Conservation (phyloP, 2,113 vertebrate species). For the Phrynosoma platyrhinos region DNA sequence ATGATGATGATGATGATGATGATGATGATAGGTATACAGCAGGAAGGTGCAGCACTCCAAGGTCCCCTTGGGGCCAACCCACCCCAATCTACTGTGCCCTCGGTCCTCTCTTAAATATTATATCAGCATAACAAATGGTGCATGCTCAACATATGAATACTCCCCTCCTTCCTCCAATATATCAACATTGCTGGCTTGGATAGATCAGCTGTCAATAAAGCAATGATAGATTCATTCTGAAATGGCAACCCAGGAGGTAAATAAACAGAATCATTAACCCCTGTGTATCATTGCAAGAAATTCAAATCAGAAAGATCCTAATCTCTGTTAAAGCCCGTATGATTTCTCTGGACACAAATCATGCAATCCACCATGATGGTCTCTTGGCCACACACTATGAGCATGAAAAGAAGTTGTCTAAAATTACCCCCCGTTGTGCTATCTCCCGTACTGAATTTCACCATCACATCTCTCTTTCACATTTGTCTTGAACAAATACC, state of each 20-base stretch:
- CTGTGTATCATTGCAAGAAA: conserved; percentile 23
- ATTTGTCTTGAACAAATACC: conserved; percentile 50
- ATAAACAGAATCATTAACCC: not conserved
- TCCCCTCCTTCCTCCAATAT: not conserved
- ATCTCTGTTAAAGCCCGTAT: conserved; percentile 48
- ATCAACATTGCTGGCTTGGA: not conserved
- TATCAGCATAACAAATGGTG: not conserved
- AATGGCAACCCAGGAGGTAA: not conserved
- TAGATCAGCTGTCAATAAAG: not conserved
- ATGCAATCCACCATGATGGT: not conserved
- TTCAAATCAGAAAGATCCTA: conserved; percentile 17
- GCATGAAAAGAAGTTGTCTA: not conserved
- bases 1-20: no score
- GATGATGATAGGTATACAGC: no score
- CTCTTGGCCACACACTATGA: not conserved
- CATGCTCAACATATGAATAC: not conserved
- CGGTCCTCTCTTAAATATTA: no score
- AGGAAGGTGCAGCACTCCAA: no score
- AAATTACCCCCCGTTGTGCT: not conserved
- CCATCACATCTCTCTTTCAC: not conserved
- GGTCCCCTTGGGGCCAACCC: no score
- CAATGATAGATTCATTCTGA: not conserved
- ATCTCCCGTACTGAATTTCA: conserved; percentile 18
- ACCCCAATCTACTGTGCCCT: no score
- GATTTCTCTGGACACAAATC: conserved; percentile 30